Conservation (phyloP, 2,113 vertebrate species). For the Andinoacara biseriatus region DNA sequence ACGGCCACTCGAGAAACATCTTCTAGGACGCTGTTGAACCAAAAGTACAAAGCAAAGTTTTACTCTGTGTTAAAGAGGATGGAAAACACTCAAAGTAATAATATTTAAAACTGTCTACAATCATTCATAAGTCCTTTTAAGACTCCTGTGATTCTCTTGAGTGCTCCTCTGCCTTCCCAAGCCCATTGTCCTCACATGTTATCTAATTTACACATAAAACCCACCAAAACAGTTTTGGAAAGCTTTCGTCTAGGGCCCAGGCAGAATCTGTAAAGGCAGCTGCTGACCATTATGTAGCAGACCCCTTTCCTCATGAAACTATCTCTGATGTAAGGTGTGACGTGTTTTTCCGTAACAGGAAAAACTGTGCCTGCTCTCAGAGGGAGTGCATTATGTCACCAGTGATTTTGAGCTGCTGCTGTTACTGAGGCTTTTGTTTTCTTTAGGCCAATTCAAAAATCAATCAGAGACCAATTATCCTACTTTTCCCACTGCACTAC, state of each 20-base stretch:
- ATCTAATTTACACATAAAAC: conserved; percentile 45
- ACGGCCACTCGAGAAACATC: not conserved
- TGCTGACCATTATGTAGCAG: conserved; percentile 81
- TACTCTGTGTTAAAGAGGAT: not conserved
- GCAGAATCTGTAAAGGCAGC: conserved; percentile 62
- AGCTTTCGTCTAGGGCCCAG: conserved; percentile 35
- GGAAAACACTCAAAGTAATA: not conserved
- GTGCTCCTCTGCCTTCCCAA: not conserved
- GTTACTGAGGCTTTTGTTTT: conserved; percentile 56
- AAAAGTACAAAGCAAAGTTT: not conserved
- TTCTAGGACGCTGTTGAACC: conserved; percentile 5
- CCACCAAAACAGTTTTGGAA: conserved; percentile 15
- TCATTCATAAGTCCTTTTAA: not conserved
- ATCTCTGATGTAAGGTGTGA: conserved; percentile 82
- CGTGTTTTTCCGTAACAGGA: conserved; percentile 78
- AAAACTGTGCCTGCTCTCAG: conserved; percentile 69
- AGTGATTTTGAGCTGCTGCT: conserved; percentile 49
- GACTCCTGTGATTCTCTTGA: not conserved
- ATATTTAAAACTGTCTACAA: not conserved
- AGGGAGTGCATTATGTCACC: conserved; percentile 75
- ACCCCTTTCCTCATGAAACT: conserved; percentile 74
- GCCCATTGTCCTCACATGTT: conserved; percentile 10
- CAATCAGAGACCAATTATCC: conserved; percentile 32
- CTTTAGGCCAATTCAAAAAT: conserved; percentile 5
- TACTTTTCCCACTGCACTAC: not conserved